Conservation (phyloP, 2,888 invertebrate species). For the Plagodis pulveraria region DNA sequence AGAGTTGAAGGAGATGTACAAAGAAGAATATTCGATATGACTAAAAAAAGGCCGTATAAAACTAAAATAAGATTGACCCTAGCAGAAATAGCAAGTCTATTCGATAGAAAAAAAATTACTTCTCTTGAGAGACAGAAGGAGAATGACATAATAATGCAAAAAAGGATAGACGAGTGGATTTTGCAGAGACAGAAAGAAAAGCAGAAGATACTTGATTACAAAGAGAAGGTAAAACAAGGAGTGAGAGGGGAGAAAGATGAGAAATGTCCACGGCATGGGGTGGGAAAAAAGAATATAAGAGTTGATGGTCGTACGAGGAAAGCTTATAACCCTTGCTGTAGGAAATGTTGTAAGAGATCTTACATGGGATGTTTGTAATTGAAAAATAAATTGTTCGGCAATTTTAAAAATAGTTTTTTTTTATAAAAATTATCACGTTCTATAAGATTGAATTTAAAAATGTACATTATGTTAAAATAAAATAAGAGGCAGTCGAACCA, state of each 20-base stretch:
- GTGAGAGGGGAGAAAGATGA: neutral
- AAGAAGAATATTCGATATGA: slow-evolving; percentile 5
- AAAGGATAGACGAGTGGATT: slow-evolving; percentile 52
- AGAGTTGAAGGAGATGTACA: neutral
- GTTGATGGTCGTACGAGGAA: neutral
- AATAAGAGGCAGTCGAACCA: no score
- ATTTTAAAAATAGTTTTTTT: no score
- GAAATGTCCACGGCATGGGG: neutral
- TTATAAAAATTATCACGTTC: no score
- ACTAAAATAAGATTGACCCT: slow-evolving; percentile 16
- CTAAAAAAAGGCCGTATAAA: neutral
- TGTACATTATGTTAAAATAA: no score
- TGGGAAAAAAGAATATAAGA: neutral
- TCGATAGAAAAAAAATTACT: slow-evolving; percentile 15
- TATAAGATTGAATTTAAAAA: no score
- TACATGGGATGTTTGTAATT: slow-evolving; percentile 60
- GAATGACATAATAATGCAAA: slow-evolving; percentile 39
- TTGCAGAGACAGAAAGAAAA: neutral
- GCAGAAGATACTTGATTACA: neutral
- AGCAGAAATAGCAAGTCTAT: slow-evolving; percentile 31
- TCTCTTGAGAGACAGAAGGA: neutral
- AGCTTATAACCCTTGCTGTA: slow-evolving; percentile 55
- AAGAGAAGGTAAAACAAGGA: neutral
- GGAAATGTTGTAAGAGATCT: slow-evolving; percentile 67
- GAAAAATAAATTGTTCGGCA: no score